A percentile compares a stretch with the other conserved stretches of the same genome.
Conservation (phyloP, 2,113 vertebrate genomes). For the Amphilophus citrinellus region DNA sequence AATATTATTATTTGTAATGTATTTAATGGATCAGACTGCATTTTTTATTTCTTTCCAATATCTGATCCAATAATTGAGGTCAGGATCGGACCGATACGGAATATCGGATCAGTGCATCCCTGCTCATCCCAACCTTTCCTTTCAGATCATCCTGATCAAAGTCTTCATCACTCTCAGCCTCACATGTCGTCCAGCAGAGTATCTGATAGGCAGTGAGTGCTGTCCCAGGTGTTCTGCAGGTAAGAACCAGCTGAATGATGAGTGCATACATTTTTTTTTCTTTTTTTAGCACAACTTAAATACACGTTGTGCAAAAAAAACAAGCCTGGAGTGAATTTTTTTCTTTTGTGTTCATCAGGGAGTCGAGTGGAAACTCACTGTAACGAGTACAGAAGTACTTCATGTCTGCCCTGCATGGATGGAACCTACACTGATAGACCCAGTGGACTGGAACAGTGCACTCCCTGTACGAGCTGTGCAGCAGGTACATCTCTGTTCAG, state of each 20-base stretch:
- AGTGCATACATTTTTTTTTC: not conserved
- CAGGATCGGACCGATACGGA: too few relatives aligned
- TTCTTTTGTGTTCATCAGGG: not conserved
- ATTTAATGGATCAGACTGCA: too few relatives aligned
- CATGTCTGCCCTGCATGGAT: not conserved
- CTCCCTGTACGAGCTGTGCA: not conserved
- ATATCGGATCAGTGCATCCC: too few relatives aligned
- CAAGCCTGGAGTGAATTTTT: too few relatives aligned
- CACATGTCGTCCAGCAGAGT: rapidly evolving
- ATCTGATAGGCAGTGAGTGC: rapidly evolving
- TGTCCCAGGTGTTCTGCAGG: rapidly evolving
- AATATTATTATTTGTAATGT: too few relatives aligned
- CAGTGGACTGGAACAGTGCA: not conserved
- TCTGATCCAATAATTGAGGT: too few relatives aligned
- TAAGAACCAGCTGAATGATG: not conserved
- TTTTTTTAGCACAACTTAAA: not conserved
- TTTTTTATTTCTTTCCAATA: too few relatives aligned
- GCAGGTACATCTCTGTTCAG: not conserved
- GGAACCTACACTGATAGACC: not conserved
- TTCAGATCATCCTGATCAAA: rapidly evolving
- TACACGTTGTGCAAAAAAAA: too few relatives aligned
- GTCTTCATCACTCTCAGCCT: rapidly evolving
- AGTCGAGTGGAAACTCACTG: not conserved
- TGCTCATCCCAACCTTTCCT: too few relatives aligned
- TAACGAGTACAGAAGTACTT: not conserved